phyloP scores from a whole-genome alignment of 2,113 vertebrate species.

The Pogonocichla stellata region DNA sequence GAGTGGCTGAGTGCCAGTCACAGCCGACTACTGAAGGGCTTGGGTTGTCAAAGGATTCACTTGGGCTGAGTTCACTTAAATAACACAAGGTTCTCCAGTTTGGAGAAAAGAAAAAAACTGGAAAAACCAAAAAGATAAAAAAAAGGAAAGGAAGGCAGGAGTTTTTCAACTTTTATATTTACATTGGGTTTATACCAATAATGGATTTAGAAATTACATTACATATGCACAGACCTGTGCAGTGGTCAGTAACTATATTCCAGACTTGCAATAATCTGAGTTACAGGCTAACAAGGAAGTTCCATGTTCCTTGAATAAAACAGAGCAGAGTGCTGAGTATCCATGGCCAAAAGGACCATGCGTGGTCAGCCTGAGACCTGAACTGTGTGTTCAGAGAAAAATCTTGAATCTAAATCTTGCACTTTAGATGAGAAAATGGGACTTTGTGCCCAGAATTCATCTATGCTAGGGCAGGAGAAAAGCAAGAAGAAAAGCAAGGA shows the following conservation, averaged over 20 bases:
- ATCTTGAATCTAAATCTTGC: background rate
- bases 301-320: background rate
- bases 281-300: background rate
- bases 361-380: background rate
- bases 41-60: conserved; percentile 59
- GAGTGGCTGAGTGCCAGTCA: conserved; percentile 60
- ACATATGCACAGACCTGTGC: background rate
- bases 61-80: conserved; percentile 67
- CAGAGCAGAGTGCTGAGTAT: background rate
- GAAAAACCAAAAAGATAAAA: fast-evolving
- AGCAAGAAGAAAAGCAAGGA: background rate
- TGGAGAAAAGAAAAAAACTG: background rate
- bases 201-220: background rate
- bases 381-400: background rate
- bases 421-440: background rate
- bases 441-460: background rate
- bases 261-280: background rate
- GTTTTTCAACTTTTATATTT: conserved; percentile 12
- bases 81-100: conserved; percentile 39
- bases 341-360: background rate
- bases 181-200: conserved; percentile 45
- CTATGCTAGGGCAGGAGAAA: background rate
- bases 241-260: background rate
- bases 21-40: conserved; percentile 38
- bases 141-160: background rate